Evolutionary conservation across 2,888 invertebrate genomes (phyloP), one percentile per base, ranked within the genome.

Genomic region (Globia sparganii): DNA sequence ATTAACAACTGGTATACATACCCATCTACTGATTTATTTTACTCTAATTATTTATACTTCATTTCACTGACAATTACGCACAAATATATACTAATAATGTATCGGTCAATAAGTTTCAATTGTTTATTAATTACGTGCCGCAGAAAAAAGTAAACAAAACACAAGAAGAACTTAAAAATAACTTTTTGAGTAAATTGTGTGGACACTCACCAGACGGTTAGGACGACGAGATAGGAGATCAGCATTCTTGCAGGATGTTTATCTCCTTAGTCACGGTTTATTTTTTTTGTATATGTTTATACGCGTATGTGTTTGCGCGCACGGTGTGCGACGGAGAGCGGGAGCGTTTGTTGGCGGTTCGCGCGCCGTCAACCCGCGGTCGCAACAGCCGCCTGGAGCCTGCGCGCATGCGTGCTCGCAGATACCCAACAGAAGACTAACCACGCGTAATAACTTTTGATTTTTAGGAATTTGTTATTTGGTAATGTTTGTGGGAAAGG

Each of bases 361-460:
- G 84, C 88, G 87, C 88, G 88, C 86, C 86, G 84, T 84, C 87
- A 86, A 86, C 83, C 88, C 88, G 87, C 87, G 83, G 80, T 81
- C 76, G 76, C 84, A 77, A 86, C 87, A 89, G 86, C 87, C 85
- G 65, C 73, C 86, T 78, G 78, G 85, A 85, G 76, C 77, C 79
- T 87, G 68, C 85, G 87, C 94, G 93, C 94, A 93, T 92, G 94
- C 94, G 93, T 56, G 31, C 46, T 34, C 11, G 18, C 15, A 68
- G 15, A 61, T 69, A 58, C 68, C 73, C 81, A 85, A 79, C 75
- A 73, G 75, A 79, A 86, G 74, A 73, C 86, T 82, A 83, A 83
- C 78, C 81, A 81, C 78, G 82, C 84, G 86, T 83, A 86, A 78
- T 79, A 86, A 82, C 66, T 84, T 87, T 78, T 6, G 46, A 56